phyloP scores from a whole-genome alignment of 2,888 invertebrate genomes.

The Abrostola tripartita region DNA sequence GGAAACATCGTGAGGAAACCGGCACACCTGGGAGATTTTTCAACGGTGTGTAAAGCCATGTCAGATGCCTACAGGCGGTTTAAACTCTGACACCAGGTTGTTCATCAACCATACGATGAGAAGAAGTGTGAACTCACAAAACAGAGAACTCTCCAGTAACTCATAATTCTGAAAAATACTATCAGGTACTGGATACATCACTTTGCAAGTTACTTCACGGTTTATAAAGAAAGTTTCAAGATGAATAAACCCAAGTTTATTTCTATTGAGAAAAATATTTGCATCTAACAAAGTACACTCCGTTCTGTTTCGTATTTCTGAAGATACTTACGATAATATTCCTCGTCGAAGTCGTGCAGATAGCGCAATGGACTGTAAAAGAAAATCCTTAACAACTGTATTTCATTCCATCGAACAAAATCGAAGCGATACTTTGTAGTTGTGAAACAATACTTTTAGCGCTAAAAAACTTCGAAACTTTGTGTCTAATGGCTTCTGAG shows the following conservation, averaged over 20 bases:
- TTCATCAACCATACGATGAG: too few relatives aligned
- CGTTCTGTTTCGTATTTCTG: slow-evolving; percentile 44
- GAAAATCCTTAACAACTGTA: slow-evolving; percentile 56
- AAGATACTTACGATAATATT: slow-evolving; percentile 53
- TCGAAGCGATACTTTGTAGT: slow-evolving; percentile 34
- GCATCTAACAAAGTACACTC: slow-evolving; percentile 38
- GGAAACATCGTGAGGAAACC: too few relatives aligned
- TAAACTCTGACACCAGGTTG: too few relatives aligned
- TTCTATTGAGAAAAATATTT: slow-evolving; percentile 43
- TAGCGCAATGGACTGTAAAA: slow-evolving; percentile 56
- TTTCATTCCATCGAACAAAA: slow-evolving; percentile 57
- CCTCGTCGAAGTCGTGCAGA: slow-evolving; percentile 54
- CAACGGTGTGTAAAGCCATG: too few relatives aligned
- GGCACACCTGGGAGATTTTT: too few relatives aligned
- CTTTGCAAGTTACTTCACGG: background rate
- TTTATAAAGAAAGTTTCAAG: slow-evolving; percentile 11
- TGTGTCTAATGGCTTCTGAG: slow-evolving; percentile 37
- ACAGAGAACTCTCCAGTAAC: too few relatives aligned
- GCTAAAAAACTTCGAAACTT: slow-evolving; percentile 26
- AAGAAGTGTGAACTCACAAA: too few relatives aligned
- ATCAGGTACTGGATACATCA: too few relatives aligned
- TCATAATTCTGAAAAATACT: too few relatives aligned
- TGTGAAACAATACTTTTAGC: slow-evolving; percentile 39
- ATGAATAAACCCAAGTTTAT: slow-evolving; percentile 26
- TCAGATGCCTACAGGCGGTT: too few relatives aligned